Conservation (phyloP, 2,888 invertebrate species). For the Megalurothrips usitatus region DNA sequence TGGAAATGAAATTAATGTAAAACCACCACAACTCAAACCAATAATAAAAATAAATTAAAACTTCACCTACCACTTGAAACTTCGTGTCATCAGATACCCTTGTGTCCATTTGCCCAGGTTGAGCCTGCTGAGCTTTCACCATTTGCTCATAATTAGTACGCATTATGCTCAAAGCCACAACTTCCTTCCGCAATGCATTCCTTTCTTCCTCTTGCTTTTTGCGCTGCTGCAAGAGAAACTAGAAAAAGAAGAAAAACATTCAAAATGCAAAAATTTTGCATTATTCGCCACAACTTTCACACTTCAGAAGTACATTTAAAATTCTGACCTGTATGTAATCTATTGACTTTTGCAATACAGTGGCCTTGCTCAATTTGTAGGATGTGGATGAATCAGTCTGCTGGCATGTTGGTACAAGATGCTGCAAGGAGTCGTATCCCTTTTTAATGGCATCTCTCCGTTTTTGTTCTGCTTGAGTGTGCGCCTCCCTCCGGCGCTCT, state of each 20-base stretch:
- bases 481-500: constrained; percentile 88
- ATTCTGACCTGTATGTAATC: constrained; percentile 64
- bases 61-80: constrained; percentile 80
- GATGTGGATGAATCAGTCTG: constrained; percentile 79
- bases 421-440: constrained; percentile 90
- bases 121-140: constrained; percentile 90
- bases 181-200: constrained; percentile 82
- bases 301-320: background rate
- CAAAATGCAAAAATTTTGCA: background rate
- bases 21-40: background rate
- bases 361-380: constrained; percentile 94
- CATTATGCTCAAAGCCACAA: constrained; percentile 88
- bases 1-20: constrained; percentile 44
- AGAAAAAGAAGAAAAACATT: constrained; percentile 42
- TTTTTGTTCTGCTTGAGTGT: constrained; percentile 95
- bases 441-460: constrained; percentile 95
- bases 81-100: constrained; percentile 92
- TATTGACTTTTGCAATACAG: constrained; percentile 89
- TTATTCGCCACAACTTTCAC: background rate
- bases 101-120: constrained; percentile 81
- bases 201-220: constrained; percentile 93
- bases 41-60: background rate
- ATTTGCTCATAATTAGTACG: constrained; percentile 95
- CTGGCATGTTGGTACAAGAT: constrained; percentile 89
- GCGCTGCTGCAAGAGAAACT: constrained; percentile 86